phyloP scores from a whole-genome alignment of 92 coral and sea anemone genomes.

The Siderastrea radians region DNA sequence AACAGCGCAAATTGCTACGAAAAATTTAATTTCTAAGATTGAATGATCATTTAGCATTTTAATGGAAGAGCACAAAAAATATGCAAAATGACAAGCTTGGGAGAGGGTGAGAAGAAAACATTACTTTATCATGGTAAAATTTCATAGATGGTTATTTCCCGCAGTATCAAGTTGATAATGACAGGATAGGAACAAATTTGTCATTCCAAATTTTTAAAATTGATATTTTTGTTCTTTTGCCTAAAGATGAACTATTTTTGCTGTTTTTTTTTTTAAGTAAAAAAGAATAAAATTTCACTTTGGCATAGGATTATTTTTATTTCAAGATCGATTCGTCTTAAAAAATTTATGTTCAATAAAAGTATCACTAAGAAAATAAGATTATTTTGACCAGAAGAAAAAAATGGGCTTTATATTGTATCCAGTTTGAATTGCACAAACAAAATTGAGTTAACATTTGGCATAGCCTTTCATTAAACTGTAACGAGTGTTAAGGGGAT shows the following conservation, averaged over 20 bases:
- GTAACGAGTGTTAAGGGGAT: constrained; percentile 43
- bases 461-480: neutral
- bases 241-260: neutral
- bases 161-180: neutral
- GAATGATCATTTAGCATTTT: constrained; percentile 7
- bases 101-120: neutral
- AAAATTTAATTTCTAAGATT: constrained; percentile 33
- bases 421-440: constrained; percentile 42
- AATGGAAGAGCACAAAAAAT: neutral
- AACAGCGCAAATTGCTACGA: constrained; percentile 34
- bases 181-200: constrained; percentile 6
- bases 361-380: neutral
- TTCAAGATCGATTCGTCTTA: constrained; percentile 1
- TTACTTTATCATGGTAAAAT: neutral
- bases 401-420: constrained; percentile 16
- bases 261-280: neutral
- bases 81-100: constrained; percentile 1
- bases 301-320: neutral
- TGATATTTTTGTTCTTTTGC: neutral
- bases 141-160: neutral
- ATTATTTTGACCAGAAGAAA: constrained; percentile 18
- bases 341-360: constrained; percentile 1
- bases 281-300: neutral
- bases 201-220: neutral
- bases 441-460: constrained; percentile 41